Conservation (phyloP, 2,113 vertebrate genomes). For the Neolamprologus caudopunctatus region DNA sequence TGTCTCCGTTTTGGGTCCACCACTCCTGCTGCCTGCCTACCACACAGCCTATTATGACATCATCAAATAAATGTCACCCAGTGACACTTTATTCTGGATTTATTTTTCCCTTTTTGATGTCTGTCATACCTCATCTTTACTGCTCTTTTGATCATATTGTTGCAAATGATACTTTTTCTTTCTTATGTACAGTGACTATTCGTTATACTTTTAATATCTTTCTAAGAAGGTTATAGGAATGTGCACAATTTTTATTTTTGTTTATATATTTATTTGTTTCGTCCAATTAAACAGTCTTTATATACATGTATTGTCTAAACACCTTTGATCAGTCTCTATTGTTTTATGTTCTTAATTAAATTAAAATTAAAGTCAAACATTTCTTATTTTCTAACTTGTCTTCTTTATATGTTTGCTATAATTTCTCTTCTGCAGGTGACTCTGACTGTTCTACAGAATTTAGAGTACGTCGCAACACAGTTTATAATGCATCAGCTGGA, state of each 20-base stretch:
- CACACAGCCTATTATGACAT: neutral
- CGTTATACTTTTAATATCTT: no score
- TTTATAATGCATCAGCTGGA: accelerated
- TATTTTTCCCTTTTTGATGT: accelerated
- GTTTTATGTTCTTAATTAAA: neutral
- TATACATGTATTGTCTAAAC: neutral
- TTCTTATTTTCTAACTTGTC: neutral
- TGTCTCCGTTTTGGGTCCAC: accelerated
- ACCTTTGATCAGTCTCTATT: accelerated
- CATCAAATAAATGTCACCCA: neutral
- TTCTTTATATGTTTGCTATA: accelerated
- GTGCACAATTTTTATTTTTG: neutral
- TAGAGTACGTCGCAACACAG: accelerated
- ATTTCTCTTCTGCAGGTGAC: neutral
- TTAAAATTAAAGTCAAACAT: accelerated
- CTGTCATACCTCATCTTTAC: neutral
- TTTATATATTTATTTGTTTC: neutral
- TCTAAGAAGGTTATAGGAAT: no score
- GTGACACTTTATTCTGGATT: neutral
- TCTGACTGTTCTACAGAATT: neutral
- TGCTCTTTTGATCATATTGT: accelerated
- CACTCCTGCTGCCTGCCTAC: neutral
- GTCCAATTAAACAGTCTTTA: neutral
- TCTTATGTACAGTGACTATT: no score
- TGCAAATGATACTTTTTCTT: neutral